Conservation (phyloP, 1,140 invertebrate species). For the Cydia strobilella region DNA sequence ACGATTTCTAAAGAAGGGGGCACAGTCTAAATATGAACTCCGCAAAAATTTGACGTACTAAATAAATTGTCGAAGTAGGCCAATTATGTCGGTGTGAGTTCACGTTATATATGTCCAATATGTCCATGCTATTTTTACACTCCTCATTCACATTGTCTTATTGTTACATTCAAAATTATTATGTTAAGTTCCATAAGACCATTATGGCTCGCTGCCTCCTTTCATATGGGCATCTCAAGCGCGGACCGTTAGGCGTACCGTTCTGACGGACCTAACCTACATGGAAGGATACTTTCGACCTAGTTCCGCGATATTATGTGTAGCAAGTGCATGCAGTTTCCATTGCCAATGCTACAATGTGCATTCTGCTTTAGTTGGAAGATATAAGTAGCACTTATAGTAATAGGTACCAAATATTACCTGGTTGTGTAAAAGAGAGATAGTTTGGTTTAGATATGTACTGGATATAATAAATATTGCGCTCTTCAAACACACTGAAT, state of each 20-base stretch:
- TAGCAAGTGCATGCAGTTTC: slow-evolving; percentile 7
- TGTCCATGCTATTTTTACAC: neutral
- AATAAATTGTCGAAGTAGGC: too few relatives aligned
- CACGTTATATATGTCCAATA: neutral
- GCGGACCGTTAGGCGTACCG: slow-evolving; percentile 34
- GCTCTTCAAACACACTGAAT: too few relatives aligned
- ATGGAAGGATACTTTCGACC: slow-evolving; percentile 29
- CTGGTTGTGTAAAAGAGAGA: neutral
- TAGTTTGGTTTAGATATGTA: too few relatives aligned
- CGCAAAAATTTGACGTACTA: neutral
- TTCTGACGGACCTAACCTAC: slow-evolving; percentile 31
- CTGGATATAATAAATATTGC: too few relatives aligned
- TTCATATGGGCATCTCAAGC: neutral
- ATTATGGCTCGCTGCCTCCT: slow-evolving; percentile 11
- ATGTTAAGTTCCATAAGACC: slow-evolving; percentile 1
- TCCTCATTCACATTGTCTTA: neutral
- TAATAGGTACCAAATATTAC: neutral
- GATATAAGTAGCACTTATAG: neutral
- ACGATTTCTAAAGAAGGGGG: too few relatives aligned
- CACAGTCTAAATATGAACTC: too few relatives aligned
- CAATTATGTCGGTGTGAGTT: neutral
- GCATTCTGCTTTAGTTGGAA: neutral
- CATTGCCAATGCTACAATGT: neutral
- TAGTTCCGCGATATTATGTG: slow-evolving; percentile 12
- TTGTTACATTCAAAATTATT: too few relatives aligned